Evolutionary conservation across 2,113 vertebrate genomes (phyloP).

Genomic region (Petrocephalus zakoni): DNA sequence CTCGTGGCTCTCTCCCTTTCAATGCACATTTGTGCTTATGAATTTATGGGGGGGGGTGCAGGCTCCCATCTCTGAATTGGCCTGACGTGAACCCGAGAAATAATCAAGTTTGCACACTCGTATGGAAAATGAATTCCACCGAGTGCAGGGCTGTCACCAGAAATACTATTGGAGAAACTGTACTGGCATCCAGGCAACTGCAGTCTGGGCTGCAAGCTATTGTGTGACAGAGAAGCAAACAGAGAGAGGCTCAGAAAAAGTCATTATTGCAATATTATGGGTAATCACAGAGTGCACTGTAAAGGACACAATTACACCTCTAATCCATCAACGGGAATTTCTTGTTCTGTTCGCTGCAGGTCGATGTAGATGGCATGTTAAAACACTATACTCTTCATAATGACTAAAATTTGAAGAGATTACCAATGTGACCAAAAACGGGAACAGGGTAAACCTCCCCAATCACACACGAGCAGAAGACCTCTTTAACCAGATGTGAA

Average conservation of each 20-base stretch:
- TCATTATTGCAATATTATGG: background rate
- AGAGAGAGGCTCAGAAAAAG: background rate
- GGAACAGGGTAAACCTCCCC: background rate
- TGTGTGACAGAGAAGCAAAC: background rate
- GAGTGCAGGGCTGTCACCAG: background rate
- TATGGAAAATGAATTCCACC: background rate
- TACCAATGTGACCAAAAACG: background rate
- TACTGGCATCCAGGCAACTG: background rate
- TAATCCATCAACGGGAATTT: background rate
- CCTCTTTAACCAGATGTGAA: background rate
- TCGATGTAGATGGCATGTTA: background rate
- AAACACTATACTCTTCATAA: background rate
- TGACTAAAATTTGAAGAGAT: background rate
- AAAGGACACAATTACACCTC: slow-evolving; percentile 19
- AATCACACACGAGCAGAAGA: background rate
- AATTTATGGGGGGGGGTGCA: background rate
- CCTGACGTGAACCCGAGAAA: background rate
- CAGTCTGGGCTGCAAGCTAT: background rate
- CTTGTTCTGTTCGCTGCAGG: background rate
- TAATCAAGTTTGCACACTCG: background rate
- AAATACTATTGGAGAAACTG: background rate
- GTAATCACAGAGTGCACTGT: slow-evolving; percentile 19
- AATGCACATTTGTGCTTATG: background rate
- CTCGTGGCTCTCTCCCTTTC: background rate
- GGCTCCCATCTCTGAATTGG: background rate